These are phyloP conservation scores for Ectemnius lituratus DNA, from an alignment of 2,888 invertebrate genomes.

Conservation along the genomic window DNA sequence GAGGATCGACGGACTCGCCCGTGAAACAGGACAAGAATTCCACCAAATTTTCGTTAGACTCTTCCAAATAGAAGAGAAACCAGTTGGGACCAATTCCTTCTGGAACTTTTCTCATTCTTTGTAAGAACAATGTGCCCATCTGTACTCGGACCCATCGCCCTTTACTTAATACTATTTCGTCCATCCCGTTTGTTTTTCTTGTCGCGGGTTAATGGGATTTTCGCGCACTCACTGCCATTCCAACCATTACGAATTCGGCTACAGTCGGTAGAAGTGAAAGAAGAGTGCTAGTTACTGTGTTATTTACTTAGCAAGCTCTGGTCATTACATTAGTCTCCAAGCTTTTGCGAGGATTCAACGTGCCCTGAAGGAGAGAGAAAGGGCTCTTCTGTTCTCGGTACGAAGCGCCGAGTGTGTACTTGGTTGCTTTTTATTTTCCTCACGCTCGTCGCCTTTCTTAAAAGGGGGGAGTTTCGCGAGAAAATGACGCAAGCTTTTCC, in stretches of 20 bases:
- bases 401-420: too few species aligned
- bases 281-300: not conserved
- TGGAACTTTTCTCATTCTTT: slow-evolving; percentile 45
- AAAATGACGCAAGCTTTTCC: too few species aligned
- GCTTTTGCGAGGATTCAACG: too few species aligned
- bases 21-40: not conserved
- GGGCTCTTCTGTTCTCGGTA: not conserved
- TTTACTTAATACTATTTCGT: slow-evolving; percentile 8
- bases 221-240: slow-evolving; percentile 5
- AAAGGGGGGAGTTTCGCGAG: too few species aligned
- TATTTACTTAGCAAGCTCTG: not conserved
- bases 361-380: too few species aligned
- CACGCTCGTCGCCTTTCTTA: too few species aligned
- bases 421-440: too few species aligned
- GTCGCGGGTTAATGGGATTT: slow-evolving; percentile 26
- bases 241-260: slow-evolving; percentile 20
- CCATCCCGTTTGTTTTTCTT: not conserved
- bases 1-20: not conserved
- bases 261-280: not conserved
- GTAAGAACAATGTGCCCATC: slow-evolving; percentile 27
- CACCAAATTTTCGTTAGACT: not conserved
- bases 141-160: slow-evolving; percentile 14
- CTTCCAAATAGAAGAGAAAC: slow-evolving; percentile 6
- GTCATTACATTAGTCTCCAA: too few species aligned
- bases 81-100: slow-evolving; percentile 11